Percentiles rank a stretch among this genome's conserved stretches.
Conservation (phyloP, 1,140 invertebrate genomes). For the Lucilia sericata region DNA sequence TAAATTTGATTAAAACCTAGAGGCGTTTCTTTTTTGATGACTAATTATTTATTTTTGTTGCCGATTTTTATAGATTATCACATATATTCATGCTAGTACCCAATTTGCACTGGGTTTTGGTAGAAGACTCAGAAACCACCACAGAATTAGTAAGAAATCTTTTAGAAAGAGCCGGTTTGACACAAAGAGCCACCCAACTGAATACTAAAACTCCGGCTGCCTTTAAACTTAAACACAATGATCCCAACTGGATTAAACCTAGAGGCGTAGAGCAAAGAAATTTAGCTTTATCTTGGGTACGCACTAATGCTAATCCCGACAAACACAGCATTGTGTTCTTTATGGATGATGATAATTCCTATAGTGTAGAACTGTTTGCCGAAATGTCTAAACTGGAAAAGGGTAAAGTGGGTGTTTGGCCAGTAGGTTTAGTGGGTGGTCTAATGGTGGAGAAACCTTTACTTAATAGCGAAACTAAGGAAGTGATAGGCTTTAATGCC, state of each 20-base stretch:
- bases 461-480: slow-evolving; percentile 74
- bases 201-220: slow-evolving; percentile 71
- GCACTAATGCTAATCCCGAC: slow-evolving; percentile 73
- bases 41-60: slow-evolving; percentile 1
- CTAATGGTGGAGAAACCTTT: slow-evolving; percentile 87
- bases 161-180: slow-evolving; percentile 74
- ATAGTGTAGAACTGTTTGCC: slow-evolving; percentile 80
- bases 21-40: not conserved
- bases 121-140: slow-evolving; percentile 87
- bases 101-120: slow-evolving; percentile 95
- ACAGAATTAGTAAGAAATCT: slow-evolving; percentile 85
- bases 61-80: slow-evolving; percentile 75
- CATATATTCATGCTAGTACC: slow-evolving; percentile 90
- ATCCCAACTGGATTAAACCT: slow-evolving; percentile 91
- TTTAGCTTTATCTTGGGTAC: slow-evolving; percentile 87
- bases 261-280: slow-evolving; percentile 96
- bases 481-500: slow-evolving; percentile 86
- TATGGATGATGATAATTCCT: slow-evolving; percentile 96
- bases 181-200: slow-evolving; percentile 59
- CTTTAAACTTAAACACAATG: slow-evolving; percentile 76
- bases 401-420: slow-evolving; percentile 92
- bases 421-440: slow-evolving; percentile 94
- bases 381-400: slow-evolving; percentile 78
- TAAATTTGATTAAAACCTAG: not conserved
- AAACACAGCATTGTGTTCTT: slow-evolving; percentile 92